A percentile compares a stretch with the other conserved stretches of the same genome.
Conservation (phyloP, 2,888 invertebrate species). For the Andrena haemorrhoa region DNA sequence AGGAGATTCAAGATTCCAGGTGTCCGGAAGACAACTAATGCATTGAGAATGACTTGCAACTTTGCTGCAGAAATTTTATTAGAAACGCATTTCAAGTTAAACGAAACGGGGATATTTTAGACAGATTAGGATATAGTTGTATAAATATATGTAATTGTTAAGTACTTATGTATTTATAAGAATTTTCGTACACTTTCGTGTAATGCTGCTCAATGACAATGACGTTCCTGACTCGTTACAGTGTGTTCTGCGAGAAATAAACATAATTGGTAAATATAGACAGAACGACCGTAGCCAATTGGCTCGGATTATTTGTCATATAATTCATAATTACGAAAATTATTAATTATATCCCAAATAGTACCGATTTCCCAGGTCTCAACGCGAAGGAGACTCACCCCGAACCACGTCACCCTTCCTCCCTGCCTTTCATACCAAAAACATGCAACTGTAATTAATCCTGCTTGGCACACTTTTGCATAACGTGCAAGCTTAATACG, state of each 20-base stretch:
- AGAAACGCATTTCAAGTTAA: not conserved
- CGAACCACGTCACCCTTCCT: no score
- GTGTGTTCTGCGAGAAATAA: not conserved
- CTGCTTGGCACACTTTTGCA: no score
- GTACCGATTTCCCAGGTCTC: no score
- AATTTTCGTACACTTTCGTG: conserved; percentile 31
- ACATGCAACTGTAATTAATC: no score
- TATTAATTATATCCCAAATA: no score
- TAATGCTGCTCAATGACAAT: conserved; percentile 7
- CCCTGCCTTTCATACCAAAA: no score
- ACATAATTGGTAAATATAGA: not conserved
- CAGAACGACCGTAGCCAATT: not conserved
- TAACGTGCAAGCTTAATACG: no score
- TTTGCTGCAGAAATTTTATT: not conserved
- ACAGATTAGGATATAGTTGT: conserved; percentile 12
- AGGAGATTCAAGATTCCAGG: conserved; percentile 83
- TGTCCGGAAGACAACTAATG: conserved; percentile 82
- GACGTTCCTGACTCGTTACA: not conserved
- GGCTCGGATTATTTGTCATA: not conserved
- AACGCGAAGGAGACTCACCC: no score
- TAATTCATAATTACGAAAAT: no score
- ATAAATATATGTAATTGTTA: conserved; percentile 24
- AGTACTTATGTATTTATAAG: conserved; percentile 60
- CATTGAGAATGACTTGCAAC: not conserved
- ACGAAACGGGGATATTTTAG: not conserved